A percentile compares a stretch with the other conserved stretches of the same genome.
phyloP scores from a whole-genome alignment of 2,113 vertebrate genomes.

The Leuciscus idus region DNA sequence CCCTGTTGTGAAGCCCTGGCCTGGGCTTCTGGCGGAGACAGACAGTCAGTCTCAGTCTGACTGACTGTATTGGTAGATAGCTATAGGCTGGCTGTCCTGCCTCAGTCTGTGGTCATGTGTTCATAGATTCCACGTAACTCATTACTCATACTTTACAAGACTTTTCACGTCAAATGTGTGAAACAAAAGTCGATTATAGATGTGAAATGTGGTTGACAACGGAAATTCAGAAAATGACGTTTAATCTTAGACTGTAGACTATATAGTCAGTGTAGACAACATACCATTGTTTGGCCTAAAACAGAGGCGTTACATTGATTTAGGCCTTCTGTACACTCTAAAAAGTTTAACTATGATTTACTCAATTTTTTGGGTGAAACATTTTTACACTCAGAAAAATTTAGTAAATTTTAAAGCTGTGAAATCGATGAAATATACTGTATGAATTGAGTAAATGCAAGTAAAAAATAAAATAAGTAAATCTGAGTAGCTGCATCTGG shows the following conservation, averaged over 20 bases:
- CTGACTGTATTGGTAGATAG: background rate
- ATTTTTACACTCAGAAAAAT: too few relatives aligned
- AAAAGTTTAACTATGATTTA: too few relatives aligned
- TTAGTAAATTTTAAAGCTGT: too few relatives aligned
- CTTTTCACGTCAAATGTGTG: background rate
- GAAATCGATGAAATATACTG: too few relatives aligned
- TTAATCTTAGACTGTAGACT: background rate
- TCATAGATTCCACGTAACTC: background rate
- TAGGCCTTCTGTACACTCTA: too few relatives aligned
- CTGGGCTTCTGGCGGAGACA: background rate
- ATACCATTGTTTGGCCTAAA: background rate
- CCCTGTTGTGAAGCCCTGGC: background rate
- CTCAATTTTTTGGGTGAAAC: too few relatives aligned
- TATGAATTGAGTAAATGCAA: too few relatives aligned
- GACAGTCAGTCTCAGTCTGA: background rate
- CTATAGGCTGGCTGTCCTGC: too few relatives aligned
- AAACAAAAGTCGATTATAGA: background rate
- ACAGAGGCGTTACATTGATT: background rate
- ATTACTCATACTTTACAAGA: background rate
- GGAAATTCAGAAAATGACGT: background rate
- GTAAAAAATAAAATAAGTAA: too few relatives aligned
- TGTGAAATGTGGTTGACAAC: background rate
- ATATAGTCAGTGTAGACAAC: background rate
- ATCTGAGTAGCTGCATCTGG: too few relatives aligned
- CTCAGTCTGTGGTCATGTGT: background rate